Evolutionary conservation across 2,888 invertebrate species (phyloP).

Genomic region (Diadegma fenestrale): DNA sequence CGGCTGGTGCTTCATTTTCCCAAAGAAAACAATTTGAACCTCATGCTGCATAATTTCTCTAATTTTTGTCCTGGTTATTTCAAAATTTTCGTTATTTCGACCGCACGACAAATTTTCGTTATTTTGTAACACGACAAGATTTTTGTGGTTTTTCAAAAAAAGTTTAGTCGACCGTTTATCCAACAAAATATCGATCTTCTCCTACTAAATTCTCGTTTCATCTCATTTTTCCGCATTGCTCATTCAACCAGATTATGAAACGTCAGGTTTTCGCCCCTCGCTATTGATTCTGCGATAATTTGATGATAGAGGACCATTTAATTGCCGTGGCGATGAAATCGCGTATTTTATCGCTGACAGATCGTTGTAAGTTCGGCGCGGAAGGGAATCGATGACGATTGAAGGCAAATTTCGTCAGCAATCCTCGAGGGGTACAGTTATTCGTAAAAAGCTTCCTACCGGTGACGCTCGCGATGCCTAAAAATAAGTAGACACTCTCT

Average conservation of each 20-base stretch:
- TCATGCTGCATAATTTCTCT: too few relatives aligned
- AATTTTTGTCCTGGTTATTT: too few relatives aligned
- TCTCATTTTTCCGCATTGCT: neutral
- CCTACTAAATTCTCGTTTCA: too few relatives aligned
- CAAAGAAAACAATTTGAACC: too few relatives aligned
- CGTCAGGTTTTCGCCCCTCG: neutral
- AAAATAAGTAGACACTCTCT: slow-evolving; percentile 56
- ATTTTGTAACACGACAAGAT: too few relatives aligned
- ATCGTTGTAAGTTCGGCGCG: neutral
- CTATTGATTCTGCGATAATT: neutral
- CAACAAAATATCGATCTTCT: too few relatives aligned
- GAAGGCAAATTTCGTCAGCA: slow-evolving; percentile 42
- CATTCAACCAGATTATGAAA: neutral
- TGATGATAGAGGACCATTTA: neutral
- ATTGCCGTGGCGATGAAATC: neutral
- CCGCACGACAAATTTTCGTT: too few relatives aligned
- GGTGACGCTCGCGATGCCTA: slow-evolving; percentile 54
- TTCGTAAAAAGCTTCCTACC: slow-evolving; percentile 28
- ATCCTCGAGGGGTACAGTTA: slow-evolving; percentile 34
- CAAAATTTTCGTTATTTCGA: too few relatives aligned
- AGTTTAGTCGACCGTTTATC: too few relatives aligned
- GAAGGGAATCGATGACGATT: slow-evolving; percentile 22
- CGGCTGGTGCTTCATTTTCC: too few relatives aligned
- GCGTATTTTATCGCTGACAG: neutral
- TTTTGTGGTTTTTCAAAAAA: too few relatives aligned